phyloP scores from a whole-genome alignment of 2,797 vertebrate genomes.

The Mus minutoides region DNA sequence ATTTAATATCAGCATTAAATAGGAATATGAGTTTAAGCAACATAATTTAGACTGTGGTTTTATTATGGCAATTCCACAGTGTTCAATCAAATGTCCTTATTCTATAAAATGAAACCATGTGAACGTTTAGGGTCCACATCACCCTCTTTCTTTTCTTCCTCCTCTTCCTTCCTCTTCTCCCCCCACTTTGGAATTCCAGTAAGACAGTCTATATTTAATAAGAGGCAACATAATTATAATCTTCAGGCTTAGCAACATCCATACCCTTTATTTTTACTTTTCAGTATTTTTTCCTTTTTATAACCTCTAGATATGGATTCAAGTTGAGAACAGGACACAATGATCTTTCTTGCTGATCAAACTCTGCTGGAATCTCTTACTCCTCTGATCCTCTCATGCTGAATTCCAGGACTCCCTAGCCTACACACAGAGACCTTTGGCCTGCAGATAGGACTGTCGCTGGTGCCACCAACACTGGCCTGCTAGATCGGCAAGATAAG shows the following conservation, averaged over 20 bases:
- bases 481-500: too few relatives aligned
- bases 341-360: neutral
- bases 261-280: neutral
- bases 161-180: neutral
- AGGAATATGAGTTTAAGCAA: neutral
- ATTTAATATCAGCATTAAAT: constrained; percentile 1
- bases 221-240: neutral
- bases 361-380: neutral
- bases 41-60: neutral
- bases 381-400: neutral
- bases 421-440: constrained; percentile 44
- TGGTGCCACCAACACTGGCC: neutral
- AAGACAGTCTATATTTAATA: neutral
- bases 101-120: neutral
- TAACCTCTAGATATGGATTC: neutral
- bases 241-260: neutral
- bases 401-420: neutral
- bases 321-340: neutral
- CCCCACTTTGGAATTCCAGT: neutral
- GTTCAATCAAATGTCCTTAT: neutral
- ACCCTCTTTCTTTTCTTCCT: neutral
- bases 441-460: neutral
- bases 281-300: neutral
- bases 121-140: neutral
- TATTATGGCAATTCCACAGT: neutral